A percentile compares a stretch with the other conserved stretches of the same genome.
Conservation (phyloP, 2,888 invertebrate genomes). For the Xestobium rufovillosum region DNA sequence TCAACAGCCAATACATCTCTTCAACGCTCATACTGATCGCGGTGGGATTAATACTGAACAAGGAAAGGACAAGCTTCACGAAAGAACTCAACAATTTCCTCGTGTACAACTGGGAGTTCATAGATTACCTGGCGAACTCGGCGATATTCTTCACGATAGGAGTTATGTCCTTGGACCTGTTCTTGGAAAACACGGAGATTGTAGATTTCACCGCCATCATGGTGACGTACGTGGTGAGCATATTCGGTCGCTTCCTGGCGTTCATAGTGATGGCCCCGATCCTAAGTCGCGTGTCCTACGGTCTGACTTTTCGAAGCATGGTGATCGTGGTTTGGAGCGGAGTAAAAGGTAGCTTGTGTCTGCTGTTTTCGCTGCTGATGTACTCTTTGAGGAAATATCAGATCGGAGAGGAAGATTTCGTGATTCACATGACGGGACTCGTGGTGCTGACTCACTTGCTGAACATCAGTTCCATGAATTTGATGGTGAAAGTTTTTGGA, state of each 20-base stretch:
- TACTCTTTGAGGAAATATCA: conserved; percentile 41
- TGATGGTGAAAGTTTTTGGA: conserved; percentile 6
- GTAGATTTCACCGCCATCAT: neutral
- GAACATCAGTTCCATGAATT: conserved; percentile 2
- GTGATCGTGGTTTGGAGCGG: conserved; percentile 57
- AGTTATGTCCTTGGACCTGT: neutral
- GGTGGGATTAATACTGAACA: neutral
- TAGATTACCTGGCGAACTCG: neutral
- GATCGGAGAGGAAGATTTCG: conserved; percentile 29
- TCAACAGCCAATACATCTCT: too few relatives aligned
- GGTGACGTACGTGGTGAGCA: neutral
- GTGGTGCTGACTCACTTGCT: conserved; percentile 3
- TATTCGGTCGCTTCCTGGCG: neutral
- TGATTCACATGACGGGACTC: conserved; percentile 2
- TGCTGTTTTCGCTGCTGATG: conserved; percentile 50
- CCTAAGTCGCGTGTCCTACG: conserved; percentile 46
- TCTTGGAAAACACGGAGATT: too few relatives aligned
- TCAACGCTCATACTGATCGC: too few relatives aligned
- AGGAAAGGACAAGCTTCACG: neutral
- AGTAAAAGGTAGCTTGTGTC: conserved; percentile 51
- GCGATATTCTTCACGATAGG: neutral
- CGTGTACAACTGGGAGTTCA: neutral
- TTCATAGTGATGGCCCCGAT: neutral
- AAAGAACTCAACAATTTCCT: neutral
- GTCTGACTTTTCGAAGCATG: conserved; percentile 51